Conservation (phyloP, 2,113 vertebrate genomes). For the Pterophyllum scalare region DNA sequence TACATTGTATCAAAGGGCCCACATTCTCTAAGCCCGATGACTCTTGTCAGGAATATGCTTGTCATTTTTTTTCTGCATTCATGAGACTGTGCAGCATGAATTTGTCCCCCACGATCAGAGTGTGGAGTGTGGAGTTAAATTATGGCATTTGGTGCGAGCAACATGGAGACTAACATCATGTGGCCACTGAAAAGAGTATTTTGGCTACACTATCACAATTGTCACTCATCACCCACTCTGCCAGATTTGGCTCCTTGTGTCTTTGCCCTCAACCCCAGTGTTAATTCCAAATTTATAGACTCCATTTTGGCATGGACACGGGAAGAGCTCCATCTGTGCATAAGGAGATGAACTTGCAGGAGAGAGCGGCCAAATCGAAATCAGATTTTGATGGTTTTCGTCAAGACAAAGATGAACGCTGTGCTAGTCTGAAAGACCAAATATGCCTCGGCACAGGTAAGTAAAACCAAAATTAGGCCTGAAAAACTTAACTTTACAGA, state of each 20-base stretch:
- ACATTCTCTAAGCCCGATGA: neutral
- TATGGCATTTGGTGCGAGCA: too few species aligned
- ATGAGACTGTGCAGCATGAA: neutral
- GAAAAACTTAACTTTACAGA: too few species aligned
- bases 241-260: neutral
- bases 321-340: neutral
- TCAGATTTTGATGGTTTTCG: neutral
- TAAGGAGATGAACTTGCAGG: neutral
- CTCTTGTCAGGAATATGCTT: neutral
- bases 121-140: too few species aligned
- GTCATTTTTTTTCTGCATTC: neutral
- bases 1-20: neutral
- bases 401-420: neutral
- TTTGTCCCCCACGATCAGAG: too few species aligned
- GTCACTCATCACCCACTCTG: neutral
- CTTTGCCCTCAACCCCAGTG: neutral
- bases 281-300: slow-evolving; percentile 4
- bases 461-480: neutral
- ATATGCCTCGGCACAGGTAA: neutral
- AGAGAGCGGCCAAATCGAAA: too few species aligned
- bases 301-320: neutral
- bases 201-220: neutral
- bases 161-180: too few species aligned
- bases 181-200: too few species aligned
- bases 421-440: neutral